A percentile compares a stretch with the other conserved stretches of the same genome.
Evolutionary conservation across 1,140 invertebrate genomes (phyloP).

Genomic region (Aphelinus atriplicis): DNA sequence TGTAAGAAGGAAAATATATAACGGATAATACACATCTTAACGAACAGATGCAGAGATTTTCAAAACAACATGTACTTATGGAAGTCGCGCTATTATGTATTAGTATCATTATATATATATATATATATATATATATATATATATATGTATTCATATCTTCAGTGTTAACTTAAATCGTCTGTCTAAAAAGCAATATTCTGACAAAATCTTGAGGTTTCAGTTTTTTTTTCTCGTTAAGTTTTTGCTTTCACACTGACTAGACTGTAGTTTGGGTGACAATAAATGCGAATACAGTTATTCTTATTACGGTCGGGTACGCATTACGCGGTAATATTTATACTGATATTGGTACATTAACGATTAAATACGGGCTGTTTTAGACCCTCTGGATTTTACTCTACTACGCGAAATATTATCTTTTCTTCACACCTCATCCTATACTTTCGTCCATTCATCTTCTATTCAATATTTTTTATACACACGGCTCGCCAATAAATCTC

Average conservation of each 20-base stretch:
- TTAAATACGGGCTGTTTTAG: constrained; percentile 8
- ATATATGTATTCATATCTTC: neutral
- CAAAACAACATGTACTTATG: neutral
- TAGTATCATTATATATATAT: neutral
- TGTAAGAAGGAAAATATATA: neutral
- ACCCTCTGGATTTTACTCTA: constrained; percentile 8
- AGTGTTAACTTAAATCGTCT: neutral
- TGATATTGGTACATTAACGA: constrained; percentile 41
- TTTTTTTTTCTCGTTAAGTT: constrained; percentile 5
- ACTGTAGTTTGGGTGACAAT: constrained; percentile 29
- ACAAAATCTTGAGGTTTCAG: neutral
- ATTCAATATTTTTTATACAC: constrained; percentile 16
- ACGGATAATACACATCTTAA: constrained; percentile 8
- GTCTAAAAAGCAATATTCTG: neutral
- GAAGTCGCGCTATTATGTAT: constrained; percentile 5
- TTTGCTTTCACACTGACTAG: constrained; percentile 31
- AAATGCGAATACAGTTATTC: constrained; percentile 38
- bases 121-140: neutral
- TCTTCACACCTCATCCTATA: constrained; percentile 10
- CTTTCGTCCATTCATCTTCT: neutral
- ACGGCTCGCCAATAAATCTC: constrained; percentile 17
- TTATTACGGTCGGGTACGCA: constrained; percentile 25
- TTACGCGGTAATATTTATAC: constrained; percentile 37
- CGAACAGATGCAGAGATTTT: constrained; percentile 2
- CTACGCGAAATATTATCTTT: constrained; percentile 15